A percentile compares a stretch with the other conserved stretches of the same genome.
phyloP scores from a whole-genome alignment of 2,888 invertebrate species.

The Dendrolimus pini region DNA sequence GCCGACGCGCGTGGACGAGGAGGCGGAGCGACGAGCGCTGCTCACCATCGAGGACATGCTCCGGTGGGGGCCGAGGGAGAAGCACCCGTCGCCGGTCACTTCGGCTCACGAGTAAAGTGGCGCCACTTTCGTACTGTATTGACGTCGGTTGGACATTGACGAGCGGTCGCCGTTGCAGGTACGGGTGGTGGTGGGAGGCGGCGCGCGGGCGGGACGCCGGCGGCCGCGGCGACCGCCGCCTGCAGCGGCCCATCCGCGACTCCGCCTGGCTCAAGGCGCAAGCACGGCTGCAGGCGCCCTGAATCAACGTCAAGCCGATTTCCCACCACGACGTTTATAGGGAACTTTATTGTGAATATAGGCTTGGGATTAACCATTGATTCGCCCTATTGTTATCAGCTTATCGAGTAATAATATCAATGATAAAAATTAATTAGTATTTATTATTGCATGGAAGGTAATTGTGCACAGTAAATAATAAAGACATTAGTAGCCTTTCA shows the following conservation, averaged over 20 bases:
- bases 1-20: conserved; percentile 11
- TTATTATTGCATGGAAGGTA: background rate
- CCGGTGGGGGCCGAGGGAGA: conserved; percentile 33
- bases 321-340: too few relatives aligned
- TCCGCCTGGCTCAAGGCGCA: conserved; percentile 62
- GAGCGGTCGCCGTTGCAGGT: conserved; percentile 33
- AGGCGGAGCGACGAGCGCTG: conserved; percentile 18
- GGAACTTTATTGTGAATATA: too few relatives aligned
- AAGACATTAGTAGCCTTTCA: too few relatives aligned
- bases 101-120: conserved; percentile 36
- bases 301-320: too few relatives aligned
- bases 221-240: conserved; percentile 6
- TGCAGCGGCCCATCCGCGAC: conserved; percentile 61
- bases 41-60: conserved; percentile 32
- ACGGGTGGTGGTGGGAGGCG: conserved; percentile 44
- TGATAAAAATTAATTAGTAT: conserved; percentile 8
- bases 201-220: conserved; percentile 17
- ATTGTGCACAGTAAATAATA: too few relatives aligned
- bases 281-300: conserved; percentile 43
- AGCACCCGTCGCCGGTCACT: conserved; percentile 27
- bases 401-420: conserved; percentile 29
- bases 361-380: too few relatives aligned
- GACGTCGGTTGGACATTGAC: too few relatives aligned
- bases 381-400: too few relatives aligned
- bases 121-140: too few relatives aligned